Evolutionary conservation across 2,888 invertebrate genomes (phyloP).

Genomic region (Eristalinus aeneus): DNA sequence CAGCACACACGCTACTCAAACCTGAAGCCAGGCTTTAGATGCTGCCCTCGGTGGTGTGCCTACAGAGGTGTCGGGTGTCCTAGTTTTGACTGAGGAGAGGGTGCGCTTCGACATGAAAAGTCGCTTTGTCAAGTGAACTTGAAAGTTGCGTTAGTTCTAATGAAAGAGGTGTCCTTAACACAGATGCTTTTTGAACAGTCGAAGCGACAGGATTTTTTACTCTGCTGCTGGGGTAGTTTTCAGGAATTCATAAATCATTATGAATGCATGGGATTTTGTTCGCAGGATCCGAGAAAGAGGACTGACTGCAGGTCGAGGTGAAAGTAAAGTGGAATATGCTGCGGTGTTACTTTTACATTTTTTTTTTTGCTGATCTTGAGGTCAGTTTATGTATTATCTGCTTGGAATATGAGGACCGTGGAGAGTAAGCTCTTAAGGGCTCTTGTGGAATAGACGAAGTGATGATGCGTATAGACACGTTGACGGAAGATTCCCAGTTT

Average conservation of each 20-base stretch:
- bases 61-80: constrained; percentile 14
- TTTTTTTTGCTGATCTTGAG: too few species aligned
- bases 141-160: neutral
- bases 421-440: too few species aligned
- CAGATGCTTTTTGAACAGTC: neutral
- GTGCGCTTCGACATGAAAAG: neutral
- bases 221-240: neutral
- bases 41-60: too few species aligned
- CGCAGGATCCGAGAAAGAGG: too few species aligned
- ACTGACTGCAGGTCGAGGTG: too few species aligned
- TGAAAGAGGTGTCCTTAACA: constrained; percentile 7
- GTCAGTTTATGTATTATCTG: too few species aligned
- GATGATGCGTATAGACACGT: too few species aligned
- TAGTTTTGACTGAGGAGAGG: constrained; percentile 11
- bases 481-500: too few species aligned
- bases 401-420: too few species aligned
- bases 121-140: constrained; percentile 22
- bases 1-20: constrained; percentile 4
- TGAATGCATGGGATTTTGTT: neutral
- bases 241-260: neutral
- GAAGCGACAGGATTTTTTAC: neutral
- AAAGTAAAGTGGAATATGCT: too few species aligned
- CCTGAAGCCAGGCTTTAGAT: constrained; percentile 16
- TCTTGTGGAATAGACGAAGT: too few species aligned
- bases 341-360: too few species aligned